phyloP scores from a whole-genome alignment of 2,888 invertebrate species.

The Abrostola triplasia region DNA sequence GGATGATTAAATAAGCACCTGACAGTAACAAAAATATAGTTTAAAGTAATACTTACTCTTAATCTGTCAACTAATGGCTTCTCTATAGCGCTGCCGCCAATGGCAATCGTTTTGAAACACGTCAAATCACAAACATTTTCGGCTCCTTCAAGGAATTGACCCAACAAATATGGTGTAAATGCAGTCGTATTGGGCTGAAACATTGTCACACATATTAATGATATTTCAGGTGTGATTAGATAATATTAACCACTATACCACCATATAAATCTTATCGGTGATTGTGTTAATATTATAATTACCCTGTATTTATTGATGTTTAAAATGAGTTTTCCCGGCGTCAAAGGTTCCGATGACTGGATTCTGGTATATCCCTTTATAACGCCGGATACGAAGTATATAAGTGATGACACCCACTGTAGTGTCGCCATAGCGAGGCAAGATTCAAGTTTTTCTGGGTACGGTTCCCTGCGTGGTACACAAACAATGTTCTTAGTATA shows the following conservation, averaged over 20 bases:
- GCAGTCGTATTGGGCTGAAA: constrained; percentile 71
- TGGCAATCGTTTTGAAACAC: constrained; percentile 70
- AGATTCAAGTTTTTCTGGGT: constrained; percentile 46
- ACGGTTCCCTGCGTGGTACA: constrained; percentile 55
- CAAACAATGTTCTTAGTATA: not conserved
- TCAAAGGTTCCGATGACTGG: constrained; percentile 61
- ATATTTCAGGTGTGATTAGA: constrained; percentile 11
- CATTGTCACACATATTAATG: constrained; percentile 8
- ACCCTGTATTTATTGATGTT: constrained; percentile 70
- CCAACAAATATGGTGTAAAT: constrained; percentile 72
- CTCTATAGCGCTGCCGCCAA: constrained; percentile 69
- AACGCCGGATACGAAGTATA: constrained; percentile 63
- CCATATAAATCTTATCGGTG: constrained; percentile 11
- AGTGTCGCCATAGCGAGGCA: constrained; percentile 64
- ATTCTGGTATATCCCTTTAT: constrained; percentile 61
- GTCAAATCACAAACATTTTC: constrained; percentile 72
- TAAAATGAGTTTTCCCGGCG: constrained; percentile 58
- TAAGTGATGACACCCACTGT: constrained; percentile 69
- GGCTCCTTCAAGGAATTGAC: constrained; percentile 68
- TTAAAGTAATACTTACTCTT: constrained; percentile 62
- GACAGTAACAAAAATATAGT: constrained; percentile 25
- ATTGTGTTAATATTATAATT: constrained; percentile 28
- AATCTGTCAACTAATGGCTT: constrained; percentile 68
- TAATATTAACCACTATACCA: too few relatives aligned
- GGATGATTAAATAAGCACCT: constrained; percentile 9